Conservation (phyloP, 2,797 vertebrate genomes). For the Danio kyathit region DNA sequence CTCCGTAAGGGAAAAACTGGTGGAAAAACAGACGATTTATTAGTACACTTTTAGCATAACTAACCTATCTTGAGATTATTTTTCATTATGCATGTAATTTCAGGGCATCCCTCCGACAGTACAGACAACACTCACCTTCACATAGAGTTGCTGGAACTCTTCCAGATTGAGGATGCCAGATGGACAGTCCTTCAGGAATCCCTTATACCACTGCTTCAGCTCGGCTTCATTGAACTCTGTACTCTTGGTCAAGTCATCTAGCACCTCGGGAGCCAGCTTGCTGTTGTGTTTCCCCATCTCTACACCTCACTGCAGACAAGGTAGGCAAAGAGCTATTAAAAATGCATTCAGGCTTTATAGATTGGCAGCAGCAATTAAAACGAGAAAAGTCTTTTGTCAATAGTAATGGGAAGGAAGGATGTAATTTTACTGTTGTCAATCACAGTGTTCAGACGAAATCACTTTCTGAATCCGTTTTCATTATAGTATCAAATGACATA, state of each 20-base stretch:
- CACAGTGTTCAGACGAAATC: background rate
- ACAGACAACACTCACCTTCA: slow-evolving; percentile 84
- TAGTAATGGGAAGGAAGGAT: background rate
- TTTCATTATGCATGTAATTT: background rate
- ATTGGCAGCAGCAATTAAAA: slow-evolving; percentile 8
- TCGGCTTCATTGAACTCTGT: slow-evolving; percentile 97
- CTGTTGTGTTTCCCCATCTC: slow-evolving; percentile 98
- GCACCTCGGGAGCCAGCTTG: slow-evolving; percentile 95
- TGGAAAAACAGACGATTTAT: background rate
- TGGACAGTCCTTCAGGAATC: slow-evolving; percentile 98
- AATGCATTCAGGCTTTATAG: slow-evolving; percentile 26
- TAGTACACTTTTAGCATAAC: background rate
- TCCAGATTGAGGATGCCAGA: slow-evolving; percentile 96
- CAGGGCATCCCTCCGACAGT: background rate
- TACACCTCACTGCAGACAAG: slow-evolving; percentile 61
- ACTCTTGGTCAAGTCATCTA: slow-evolving; percentile 94
- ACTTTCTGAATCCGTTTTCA: background rate
- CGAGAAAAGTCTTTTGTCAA: background rate
- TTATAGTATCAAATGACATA: background rate
- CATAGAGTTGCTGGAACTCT: slow-evolving; percentile 98
- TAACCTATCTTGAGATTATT: background rate
- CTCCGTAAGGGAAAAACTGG: slow-evolving; percentile 90
- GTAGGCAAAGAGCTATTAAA: background rate
- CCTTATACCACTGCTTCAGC: slow-evolving; percentile 99
- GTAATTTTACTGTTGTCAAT: background rate